Evolutionary conservation across 2,797 vertebrate species (phyloP).

Genomic region (Gila robusta): DNA sequence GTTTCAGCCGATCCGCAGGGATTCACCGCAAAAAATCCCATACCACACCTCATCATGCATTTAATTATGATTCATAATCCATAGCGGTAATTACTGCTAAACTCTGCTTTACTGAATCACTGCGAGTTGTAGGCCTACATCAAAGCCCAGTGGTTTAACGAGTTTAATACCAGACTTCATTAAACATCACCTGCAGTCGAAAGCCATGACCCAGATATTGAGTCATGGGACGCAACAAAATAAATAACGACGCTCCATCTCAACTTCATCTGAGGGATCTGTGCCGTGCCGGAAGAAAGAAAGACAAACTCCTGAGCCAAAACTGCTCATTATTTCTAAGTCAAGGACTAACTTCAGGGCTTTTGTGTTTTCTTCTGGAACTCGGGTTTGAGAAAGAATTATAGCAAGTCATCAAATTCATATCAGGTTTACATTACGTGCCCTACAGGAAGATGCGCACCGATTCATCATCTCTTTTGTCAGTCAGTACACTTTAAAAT

Average conservation of each 20-base stretch:
- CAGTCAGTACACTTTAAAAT: neutral
- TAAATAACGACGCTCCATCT: neutral
- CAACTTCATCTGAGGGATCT: conserved; percentile 5
- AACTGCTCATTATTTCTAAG: conserved; percentile 23
- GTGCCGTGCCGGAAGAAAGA: neutral
- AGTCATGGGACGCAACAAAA: conserved; percentile 18
- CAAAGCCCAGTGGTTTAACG: conserved; percentile 40
- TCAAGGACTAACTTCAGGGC: conserved; percentile 6
- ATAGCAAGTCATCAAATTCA: neutral
- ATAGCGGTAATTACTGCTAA: conserved; percentile 36
- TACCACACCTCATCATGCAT: neutral
- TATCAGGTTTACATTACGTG: neutral
- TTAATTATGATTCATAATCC: conserved; percentile 40
- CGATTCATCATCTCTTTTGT: neutral
- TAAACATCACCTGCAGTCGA: conserved; percentile 45
- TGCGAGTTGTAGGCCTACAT: conserved; percentile 9
- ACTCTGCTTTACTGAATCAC: neutral
- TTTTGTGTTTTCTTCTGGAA: conserved; percentile 18
- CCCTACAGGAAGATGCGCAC: neutral
- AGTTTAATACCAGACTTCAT: conserved; percentile 46
- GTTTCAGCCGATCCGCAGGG: conserved; percentile 55
- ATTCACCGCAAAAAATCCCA: neutral
- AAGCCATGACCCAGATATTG: conserved; percentile 33
- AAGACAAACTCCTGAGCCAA: neutral
- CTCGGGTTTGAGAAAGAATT: neutral